phyloP scores from a whole-genome alignment of 2,888 invertebrate species.

The Girardia tigrina region DNA sequence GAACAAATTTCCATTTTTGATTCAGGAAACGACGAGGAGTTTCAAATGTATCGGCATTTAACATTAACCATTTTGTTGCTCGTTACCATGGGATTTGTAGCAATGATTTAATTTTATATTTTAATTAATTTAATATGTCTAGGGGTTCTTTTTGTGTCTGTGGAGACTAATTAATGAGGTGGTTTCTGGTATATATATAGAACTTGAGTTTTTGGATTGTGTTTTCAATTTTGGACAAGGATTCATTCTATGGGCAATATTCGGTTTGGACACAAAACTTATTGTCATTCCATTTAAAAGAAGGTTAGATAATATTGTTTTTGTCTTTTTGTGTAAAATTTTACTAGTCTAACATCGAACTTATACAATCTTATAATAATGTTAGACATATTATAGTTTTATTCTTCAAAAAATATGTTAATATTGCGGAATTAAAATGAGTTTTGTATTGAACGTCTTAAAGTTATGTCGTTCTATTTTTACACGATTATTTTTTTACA shows the following conservation, averaged over 20 bases:
- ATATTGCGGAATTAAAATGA: no score
- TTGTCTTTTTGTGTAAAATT: no score
- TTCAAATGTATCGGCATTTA: background rate
- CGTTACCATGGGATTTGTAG: background rate
- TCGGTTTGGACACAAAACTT: slow-evolving; percentile 69
- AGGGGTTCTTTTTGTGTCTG: slow-evolving; percentile 58
- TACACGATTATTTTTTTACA: no score
- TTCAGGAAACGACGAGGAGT: background rate
- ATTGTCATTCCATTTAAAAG: slow-evolving; percentile 59
- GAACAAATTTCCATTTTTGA: background rate
- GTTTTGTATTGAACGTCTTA: no score
- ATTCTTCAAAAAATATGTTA: no score
- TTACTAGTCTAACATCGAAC: no score
- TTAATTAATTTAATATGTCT: slow-evolving; percentile 27
- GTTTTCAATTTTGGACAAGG: slow-evolving; percentile 74
- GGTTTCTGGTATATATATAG: slow-evolving; percentile 74
- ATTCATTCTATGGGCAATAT: slow-evolving; percentile 68
- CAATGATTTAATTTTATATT: background rate
- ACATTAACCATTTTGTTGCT: background rate
- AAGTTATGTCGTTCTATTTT: no score
- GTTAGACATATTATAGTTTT: no score
- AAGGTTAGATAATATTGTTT: no score
- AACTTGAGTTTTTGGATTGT: slow-evolving; percentile 77
- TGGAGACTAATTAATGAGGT: slow-evolving; percentile 48
- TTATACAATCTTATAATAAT: no score